Percentiles rank a stretch among this genome's conserved stretches.
phyloP scores from a whole-genome alignment of 2,797 vertebrate species.

The Enteromius radiatus region DNA sequence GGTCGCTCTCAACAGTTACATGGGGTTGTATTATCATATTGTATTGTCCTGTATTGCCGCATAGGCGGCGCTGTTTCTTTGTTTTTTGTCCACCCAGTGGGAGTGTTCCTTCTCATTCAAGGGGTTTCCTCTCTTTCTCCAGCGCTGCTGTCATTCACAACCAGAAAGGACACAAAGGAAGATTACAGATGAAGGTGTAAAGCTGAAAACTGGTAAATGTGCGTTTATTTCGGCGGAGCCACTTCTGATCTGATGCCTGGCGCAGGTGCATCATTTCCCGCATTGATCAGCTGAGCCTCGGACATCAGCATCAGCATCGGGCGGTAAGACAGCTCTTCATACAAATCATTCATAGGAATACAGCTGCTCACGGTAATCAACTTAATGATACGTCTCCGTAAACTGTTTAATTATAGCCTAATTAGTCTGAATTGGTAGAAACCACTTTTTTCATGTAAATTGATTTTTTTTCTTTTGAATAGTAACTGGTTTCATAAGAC shows the following conservation, averaged over 20 bases:
- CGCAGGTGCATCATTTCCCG: conserved; percentile 27
- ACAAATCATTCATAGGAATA: not conserved
- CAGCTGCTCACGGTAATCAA: not conserved
- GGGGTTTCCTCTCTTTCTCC: not conserved
- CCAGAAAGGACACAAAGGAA: conserved; percentile 12
- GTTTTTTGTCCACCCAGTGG: not conserved
- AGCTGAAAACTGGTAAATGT: not conserved
- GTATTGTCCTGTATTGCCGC: not conserved
- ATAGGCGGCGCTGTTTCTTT: conserved; percentile 12
- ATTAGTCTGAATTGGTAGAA: not conserved
- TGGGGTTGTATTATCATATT: not conserved
- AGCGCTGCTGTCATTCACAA: conserved; percentile 27
- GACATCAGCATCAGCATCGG: conserved; percentile 27
- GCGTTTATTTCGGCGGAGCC: not conserved
- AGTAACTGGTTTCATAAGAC: not conserved
- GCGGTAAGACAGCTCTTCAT: conserved; percentile 28
- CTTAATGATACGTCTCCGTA: not conserved
- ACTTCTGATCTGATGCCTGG: not conserved
- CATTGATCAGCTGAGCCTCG: conserved; percentile 29
- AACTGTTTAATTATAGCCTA: not conserved
- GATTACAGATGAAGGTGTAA: not conserved
- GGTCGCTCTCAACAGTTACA: not conserved
- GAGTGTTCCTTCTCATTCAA: conserved; percentile 35
- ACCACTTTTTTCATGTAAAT: not conserved
- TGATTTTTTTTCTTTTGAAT: not conserved